Conservation (phyloP, 2,797 vertebrate genomes). For the Chloroceryle amazona region DNA sequence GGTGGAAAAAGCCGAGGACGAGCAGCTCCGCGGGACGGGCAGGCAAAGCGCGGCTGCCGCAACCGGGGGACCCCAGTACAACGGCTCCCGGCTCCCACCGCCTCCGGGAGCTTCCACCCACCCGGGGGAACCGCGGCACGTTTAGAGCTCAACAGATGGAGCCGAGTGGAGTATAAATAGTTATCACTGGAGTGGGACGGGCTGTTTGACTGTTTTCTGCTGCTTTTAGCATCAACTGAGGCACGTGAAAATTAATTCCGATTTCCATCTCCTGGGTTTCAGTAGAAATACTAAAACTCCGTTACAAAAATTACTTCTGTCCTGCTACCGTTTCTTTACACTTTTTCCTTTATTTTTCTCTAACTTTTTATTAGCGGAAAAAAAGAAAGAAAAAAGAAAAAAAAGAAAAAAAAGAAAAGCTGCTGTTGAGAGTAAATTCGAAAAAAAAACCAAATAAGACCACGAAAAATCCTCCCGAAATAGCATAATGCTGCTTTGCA, state of each 20-base stretch:
- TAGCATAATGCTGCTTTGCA: accelerated
- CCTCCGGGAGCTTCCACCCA: background rate
- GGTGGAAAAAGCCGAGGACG: slow-evolving; percentile 14
- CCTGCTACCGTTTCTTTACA: background rate
- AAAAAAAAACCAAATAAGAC: background rate
- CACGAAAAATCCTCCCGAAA: background rate
- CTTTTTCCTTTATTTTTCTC: background rate
- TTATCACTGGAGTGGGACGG: background rate
- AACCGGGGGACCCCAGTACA: background rate
- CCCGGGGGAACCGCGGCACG: accelerated
- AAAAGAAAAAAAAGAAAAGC: no score
- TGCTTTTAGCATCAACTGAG: background rate
- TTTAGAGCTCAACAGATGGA: background rate
- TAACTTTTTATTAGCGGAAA: background rate
- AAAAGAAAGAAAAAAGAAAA: no score
- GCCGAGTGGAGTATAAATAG: accelerated
- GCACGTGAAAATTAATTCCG: background rate
- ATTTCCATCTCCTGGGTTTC: background rate
- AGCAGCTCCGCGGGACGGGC: background rate
- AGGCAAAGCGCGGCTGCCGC: background rate
- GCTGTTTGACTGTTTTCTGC: background rate
- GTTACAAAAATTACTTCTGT: background rate
- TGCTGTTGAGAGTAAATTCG: accelerated
- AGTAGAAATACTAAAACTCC: background rate
- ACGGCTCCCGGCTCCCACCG: background rate